phyloP scores from a whole-genome alignment of 2,888 invertebrate species.

The Sturmia bella region DNA sequence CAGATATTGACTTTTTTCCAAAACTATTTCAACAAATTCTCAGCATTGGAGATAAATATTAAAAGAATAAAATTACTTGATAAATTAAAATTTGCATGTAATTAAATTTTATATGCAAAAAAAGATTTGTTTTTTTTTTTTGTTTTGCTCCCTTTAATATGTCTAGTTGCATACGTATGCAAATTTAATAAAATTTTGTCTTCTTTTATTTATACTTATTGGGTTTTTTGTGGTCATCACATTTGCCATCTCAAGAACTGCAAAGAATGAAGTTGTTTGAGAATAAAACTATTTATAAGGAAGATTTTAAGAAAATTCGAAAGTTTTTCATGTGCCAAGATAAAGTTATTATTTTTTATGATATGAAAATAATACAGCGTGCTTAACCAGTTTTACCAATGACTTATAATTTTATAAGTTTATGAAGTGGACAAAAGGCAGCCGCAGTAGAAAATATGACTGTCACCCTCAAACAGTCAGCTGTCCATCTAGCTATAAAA shows the following conservation, averaged over 20 bases:
- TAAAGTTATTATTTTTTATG: slow-evolving; percentile 34
- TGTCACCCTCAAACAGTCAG: too few relatives aligned
- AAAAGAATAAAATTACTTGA: slow-evolving; percentile 12
- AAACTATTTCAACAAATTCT: slow-evolving; percentile 59
- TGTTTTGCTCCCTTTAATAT: not conserved
- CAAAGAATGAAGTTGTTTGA: slow-evolving; percentile 50
- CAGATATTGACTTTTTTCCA: slow-evolving; percentile 41
- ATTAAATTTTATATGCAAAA: slow-evolving; percentile 68
- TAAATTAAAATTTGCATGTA: slow-evolving; percentile 58
- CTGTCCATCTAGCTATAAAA: too few relatives aligned
- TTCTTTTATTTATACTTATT: slow-evolving; percentile 15
- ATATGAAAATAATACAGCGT: slow-evolving; percentile 24
- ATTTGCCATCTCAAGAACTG: slow-evolving; percentile 19
- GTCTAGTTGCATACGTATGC: slow-evolving; percentile 41
- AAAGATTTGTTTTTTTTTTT: slow-evolving; percentile 17
- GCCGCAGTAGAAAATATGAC: too few relatives aligned
- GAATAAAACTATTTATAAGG: slow-evolving; percentile 24
- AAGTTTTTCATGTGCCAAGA: slow-evolving; percentile 39
- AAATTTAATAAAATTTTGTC: slow-evolving; percentile 54
- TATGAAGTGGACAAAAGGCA: too few relatives aligned
- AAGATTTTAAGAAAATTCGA: slow-evolving; percentile 27
- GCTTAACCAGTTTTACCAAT: too few relatives aligned
- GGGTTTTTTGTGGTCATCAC: slow-evolving; percentile 38
- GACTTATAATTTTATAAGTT: too few relatives aligned
- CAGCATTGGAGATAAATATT: slow-evolving; percentile 54